Evolutionary conservation across 2,113 vertebrate species (phyloP).

Genomic region (Micromys minutus): DNA sequence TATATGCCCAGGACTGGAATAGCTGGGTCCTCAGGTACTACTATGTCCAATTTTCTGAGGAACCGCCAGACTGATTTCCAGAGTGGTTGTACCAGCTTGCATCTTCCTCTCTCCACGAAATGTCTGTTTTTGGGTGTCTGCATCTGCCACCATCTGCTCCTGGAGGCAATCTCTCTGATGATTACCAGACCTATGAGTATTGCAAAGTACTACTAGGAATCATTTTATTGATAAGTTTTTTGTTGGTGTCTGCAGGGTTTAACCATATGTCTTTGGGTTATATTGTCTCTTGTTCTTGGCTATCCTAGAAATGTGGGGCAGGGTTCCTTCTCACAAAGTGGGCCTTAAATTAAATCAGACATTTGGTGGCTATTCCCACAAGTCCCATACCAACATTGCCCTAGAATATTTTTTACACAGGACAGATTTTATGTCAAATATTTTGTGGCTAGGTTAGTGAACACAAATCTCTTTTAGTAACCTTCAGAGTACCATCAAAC

Average conservation of each 20-base stretch:
- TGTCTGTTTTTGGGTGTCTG: neutral
- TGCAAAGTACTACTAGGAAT: neutral
- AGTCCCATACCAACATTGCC: neutral
- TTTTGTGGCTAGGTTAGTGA: neutral
- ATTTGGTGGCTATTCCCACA: neutral
- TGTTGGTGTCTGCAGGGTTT: neutral
- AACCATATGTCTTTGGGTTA: neutral
- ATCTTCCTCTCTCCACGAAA: neutral
- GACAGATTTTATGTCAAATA: neutral
- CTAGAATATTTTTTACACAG: neutral
- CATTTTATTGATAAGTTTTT: neutral
- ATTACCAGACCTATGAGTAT: neutral
- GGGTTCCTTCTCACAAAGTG: neutral
- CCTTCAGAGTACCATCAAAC: neutral
- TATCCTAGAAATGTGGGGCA: neutral
- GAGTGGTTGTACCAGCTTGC: no score
- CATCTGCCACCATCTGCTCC: neutral
- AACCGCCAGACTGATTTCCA: no score
- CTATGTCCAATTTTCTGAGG: no score
- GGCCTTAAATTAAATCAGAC: neutral
- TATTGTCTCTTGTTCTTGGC: neutral
- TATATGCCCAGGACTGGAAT: no score
- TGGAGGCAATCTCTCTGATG: neutral
- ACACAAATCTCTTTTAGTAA: neutral
- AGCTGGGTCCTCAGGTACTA: no score